Conservation (phyloP, 1,140 invertebrate genomes). For the Acyrthosiphon pisum region DNA sequence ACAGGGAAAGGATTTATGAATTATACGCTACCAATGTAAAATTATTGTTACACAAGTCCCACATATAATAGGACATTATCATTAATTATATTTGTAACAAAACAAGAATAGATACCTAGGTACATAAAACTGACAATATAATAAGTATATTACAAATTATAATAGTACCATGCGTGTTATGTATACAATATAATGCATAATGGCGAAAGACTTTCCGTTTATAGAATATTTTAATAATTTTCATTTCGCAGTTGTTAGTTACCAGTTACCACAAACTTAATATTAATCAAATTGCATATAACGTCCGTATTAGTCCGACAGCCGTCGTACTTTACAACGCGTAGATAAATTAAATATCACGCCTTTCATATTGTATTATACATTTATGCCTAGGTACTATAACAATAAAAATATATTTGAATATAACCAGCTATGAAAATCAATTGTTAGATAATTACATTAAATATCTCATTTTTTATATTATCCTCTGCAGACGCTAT, state of each 20-base stretch:
- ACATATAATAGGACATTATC: not conserved
- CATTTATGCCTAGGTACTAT: not conserved
- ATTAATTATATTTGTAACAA: not conserved
- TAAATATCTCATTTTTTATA: not conserved
- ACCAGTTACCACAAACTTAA: not conserved
- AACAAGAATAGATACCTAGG: not conserved
- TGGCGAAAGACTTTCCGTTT: not conserved
- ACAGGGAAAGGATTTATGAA: not conserved
- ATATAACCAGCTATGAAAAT: not conserved
- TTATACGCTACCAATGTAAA: not conserved
- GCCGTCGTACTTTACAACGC: not conserved
- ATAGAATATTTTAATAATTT: not conserved
- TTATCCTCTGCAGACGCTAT: not conserved
- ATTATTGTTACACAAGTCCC: not conserved
- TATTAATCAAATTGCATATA: conserved; percentile 4
- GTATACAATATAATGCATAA: not conserved
- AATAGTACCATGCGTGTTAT: not conserved
- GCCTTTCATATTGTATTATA: not conserved
- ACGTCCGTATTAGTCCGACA: not conserved
- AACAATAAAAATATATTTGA: not conserved
- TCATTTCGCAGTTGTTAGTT: not conserved
- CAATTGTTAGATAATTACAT: not conserved
- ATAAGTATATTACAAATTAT: not conserved
- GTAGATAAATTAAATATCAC: not conserved
- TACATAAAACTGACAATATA: not conserved